Base-by-base conservation (phyloP, 2,113 vertebrate genomes). In the Pontoporia blainvillei region DNA sequence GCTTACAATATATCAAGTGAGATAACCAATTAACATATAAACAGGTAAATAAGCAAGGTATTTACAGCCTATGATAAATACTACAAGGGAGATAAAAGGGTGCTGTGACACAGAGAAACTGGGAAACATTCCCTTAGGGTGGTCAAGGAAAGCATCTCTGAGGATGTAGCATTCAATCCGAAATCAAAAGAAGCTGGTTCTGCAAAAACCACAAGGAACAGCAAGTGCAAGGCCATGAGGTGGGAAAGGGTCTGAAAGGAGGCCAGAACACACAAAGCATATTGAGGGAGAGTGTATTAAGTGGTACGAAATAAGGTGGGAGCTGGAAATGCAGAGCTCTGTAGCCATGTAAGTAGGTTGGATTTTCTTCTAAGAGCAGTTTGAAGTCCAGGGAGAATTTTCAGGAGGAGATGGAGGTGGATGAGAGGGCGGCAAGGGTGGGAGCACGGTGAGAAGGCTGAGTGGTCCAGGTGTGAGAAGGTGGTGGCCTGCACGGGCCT, bases 11-110 rank as follows among this genome's bases (percentile, higher is more conserved):
- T 4, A 61, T 20, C 15, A 4, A 71, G 25, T 64, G 52, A 91
- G 81, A 94, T 8, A 44, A 89, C 20, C 34, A 44, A 72, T 73
- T 86, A 82, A 72, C 54, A 91, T 52, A 59, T 62, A 76, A 82
- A 66, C 14, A 18, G 41, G 27, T 67, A 81, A 89, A 72, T 27
- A 90, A 94, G 41, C 20, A 83, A 91, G 23, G 39, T 84, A 87
- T 79, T 78, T 73, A 85, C 2, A 64, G 31, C 85, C 59, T 54
- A 90, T 62, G 64, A 61, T 29, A 36, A 92, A 31, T 21, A 11
- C 21, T 44, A 81, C 29, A 15, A 71, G 62, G 17, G 34, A 79
- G 72, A 96, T 36, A 18, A 52, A 85, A 93, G 57, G n/a, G 31
- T 72, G 34, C 27, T 78, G 14, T 29, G 67, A 62, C 29, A 52